Evolutionary conservation across 2,113 vertebrate species (phyloP), one percentile per base, ranked within the genome.

Genomic region (Prochilodus magdalenae): DNA sequence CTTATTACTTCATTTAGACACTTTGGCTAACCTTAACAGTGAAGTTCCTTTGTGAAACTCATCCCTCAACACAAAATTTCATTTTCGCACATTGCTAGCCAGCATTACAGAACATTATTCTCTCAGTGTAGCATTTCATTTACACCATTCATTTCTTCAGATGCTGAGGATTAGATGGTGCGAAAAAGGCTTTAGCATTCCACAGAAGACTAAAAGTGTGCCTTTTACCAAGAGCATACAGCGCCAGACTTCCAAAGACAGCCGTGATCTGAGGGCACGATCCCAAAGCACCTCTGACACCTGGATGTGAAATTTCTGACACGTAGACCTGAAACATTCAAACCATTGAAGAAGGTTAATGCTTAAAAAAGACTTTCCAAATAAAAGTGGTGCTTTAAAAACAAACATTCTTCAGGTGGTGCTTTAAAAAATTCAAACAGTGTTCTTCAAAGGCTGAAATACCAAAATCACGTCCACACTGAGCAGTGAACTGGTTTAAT

Each of bases 181-280:
- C 22, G 47, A 30, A 47, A 26, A 4, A 3, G 36, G 51, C n/a
- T n/a, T 20, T 40, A 36, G 29, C 53, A 10, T 10, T 44, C 8
- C 40, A 11, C 40, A 44, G 40, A 66, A 69, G 6, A 74, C 26
- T 36, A 26, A 76, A 47, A 18, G 15, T 44, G 5, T 26, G 66
- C 26, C 20, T 91, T 94, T 93, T 94, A 93, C 98, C 96, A 0
- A 99, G 87, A 0, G 91, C 86, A 0, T 98, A 99, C 1, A 99
- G 96, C 0, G 91, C 26, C 66, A 99, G 92, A 18, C 96, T 91
- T 16, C 98, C 98, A 65, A 96, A 94, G 82, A 99, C 98, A 0
- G 96, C 95, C 86, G 97, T 98, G 85, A 98, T 90, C 93, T 99
- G 98, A 59, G 98, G 97, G 5, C 95, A 96, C 16, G 96, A 95